Evolutionary conservation across 2,113 vertebrate species (phyloP), one percentile per base, ranked within the genome.

Genomic region (Rhabdomys dilectus): DNA sequence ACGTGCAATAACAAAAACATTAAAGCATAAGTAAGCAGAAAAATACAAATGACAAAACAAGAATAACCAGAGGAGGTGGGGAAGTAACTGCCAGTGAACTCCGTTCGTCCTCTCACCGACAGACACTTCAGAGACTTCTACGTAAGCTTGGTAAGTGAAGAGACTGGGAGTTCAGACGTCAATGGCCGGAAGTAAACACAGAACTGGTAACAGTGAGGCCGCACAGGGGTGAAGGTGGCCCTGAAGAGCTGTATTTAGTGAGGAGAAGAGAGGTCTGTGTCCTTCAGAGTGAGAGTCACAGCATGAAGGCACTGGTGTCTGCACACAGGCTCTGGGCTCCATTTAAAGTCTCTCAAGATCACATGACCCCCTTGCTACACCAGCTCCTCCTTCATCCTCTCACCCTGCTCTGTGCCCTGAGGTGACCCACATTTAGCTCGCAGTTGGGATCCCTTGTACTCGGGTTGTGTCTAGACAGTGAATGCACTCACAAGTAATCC

Each of bases 281-380:
- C 13, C 24, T n/a, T 26, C 45, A 36, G 8, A 31, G 29, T 16
- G 21, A 42, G 42, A 11, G 5, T 34, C 11, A 1, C 6, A 19
- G n/a, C 7, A 5, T 0, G 17, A n/a, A 86, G n/a, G 15, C n/a
- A 17, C 21, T 34, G 3, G 11, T 3, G 48, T 26, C 2, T 39
- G 70, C 86, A 36, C 53, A 29, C 31, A 1, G 24, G 4, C 9
- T 72, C 51, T 24, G 62, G 56, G 31, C 21, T 73, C 68, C 36
- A 24, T 34, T 78, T 36, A 39, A 78, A 45, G 72, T 68, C 34
- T 82, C 34, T 24, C n/a, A 39, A 34, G 56, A 70, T 70, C 39
- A 31, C 12, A 10, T 13, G 16, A 51, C 34, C 29, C 42, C 13
- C 34, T n/a, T 51, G 34, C 42, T 34, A 9, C 24, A 45, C 56